Evolutionary conservation across 1,140 invertebrate genomes (phyloP).

Genomic region (Lucilia sericata): DNA sequence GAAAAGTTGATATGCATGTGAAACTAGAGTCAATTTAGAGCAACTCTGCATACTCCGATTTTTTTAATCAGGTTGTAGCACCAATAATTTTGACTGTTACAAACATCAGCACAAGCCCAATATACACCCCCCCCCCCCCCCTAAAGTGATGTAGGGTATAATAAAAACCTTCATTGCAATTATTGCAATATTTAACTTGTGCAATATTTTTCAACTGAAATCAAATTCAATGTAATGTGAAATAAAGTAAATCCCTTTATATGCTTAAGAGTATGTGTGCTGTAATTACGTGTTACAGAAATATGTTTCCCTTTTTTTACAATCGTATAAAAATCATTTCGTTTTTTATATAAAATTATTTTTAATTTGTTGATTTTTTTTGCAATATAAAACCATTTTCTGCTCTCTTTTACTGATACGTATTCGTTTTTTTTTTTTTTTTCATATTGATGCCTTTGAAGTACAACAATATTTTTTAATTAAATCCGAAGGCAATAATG

Average conservation of each 20-base stretch:
- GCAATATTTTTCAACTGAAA: neutral
- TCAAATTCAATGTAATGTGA: neutral
- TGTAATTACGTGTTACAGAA: neutral
- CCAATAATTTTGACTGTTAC: too few relatives aligned
- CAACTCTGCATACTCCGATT: too few relatives aligned
- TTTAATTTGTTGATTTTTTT: neutral
- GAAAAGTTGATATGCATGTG: too few relatives aligned
- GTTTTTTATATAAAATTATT: slow-evolving; percentile 2
- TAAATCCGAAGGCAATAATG: slow-evolving; percentile 38
- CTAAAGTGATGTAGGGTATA: too few relatives aligned
- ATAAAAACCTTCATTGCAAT: neutral
- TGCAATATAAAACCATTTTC: neutral
- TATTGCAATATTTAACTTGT: neutral
- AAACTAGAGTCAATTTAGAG: too few relatives aligned
- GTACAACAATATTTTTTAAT: slow-evolving; percentile 40
- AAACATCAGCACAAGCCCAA: too few relatives aligned
- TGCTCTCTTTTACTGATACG: neutral
- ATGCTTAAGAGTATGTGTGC: neutral
- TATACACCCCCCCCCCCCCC: too few relatives aligned
- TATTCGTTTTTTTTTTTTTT: neutral
- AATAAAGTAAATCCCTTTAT: too few relatives aligned
- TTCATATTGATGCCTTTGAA: slow-evolving; percentile 34
- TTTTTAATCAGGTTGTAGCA: too few relatives aligned
- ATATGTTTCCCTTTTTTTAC: neutral
- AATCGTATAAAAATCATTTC: neutral